Evolutionary conservation across 1,140 invertebrate species (phyloP).

Genomic region (Drosophila guanche): DNA sequence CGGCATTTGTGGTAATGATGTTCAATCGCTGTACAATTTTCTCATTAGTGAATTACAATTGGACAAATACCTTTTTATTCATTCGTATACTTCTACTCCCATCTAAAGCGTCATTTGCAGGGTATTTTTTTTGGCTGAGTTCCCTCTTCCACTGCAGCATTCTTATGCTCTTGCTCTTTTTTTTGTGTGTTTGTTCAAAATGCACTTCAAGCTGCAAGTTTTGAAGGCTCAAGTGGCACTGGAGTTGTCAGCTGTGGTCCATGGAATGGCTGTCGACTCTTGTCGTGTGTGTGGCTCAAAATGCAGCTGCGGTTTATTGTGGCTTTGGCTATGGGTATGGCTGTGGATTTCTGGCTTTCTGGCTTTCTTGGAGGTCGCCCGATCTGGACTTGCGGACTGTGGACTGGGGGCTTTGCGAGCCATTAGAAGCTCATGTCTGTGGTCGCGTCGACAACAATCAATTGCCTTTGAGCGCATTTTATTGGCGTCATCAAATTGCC

Average conservation of each 20-base stretch:
- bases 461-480: conserved; percentile 79
- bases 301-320: conserved; percentile 40
- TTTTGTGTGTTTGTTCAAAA: conserved; percentile 48
- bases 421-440: conserved; percentile 77
- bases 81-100: too few relatives aligned
- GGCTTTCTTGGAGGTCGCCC: conserved; percentile 45
- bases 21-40: too few relatives aligned
- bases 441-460: conserved; percentile 69
- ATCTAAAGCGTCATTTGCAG: neutral
- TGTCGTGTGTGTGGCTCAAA: conserved; percentile 39
- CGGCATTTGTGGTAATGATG: too few relatives aligned
- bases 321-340: conserved; percentile 21
- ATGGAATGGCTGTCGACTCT: conserved; percentile 18
- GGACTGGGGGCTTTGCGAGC: conserved; percentile 29
- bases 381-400: conserved; percentile 10
- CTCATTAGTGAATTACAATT: too few relatives aligned
- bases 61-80: too few relatives aligned
- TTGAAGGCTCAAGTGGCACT: conserved; percentile 71
- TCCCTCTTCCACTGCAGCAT: conserved; percentile 5
- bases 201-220: conserved; percentile 75
- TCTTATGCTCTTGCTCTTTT: conserved; percentile 35
- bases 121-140: neutral
- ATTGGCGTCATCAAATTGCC: conserved; percentile 77
- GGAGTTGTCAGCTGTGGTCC: conserved; percentile 71
- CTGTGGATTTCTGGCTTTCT: conserved; percentile 21